These are phyloP conservation scores for Limnephilus marmoratus DNA, from an alignment of 2,888 invertebrate species.

Conservation along the genomic window DNA sequence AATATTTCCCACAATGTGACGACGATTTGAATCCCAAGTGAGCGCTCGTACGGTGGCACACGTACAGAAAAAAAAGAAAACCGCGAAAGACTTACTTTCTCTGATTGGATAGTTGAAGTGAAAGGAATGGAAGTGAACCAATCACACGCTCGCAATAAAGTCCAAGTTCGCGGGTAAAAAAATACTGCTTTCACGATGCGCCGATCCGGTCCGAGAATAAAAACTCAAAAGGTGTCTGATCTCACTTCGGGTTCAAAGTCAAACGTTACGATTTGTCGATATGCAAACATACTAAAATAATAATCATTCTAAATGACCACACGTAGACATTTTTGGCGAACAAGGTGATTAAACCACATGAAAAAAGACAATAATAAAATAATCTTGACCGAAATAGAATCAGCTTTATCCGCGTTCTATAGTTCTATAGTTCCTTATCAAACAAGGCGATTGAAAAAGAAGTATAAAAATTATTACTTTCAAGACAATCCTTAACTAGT, in stretches of 20 bases:
- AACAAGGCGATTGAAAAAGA: background rate
- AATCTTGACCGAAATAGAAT: background rate
- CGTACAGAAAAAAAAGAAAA: constrained; percentile 60
- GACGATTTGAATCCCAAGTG: constrained; percentile 56
- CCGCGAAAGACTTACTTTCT: constrained; percentile 61
- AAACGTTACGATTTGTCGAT: constrained; percentile 4
- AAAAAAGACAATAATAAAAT: background rate
- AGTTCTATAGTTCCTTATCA: background rate
- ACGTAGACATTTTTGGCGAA: background rate
- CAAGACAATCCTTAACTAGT: background rate
- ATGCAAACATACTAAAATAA: constrained; percentile 30
- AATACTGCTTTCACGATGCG: constrained; percentile 48
- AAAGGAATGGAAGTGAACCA: constrained; percentile 58
- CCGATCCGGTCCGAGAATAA: constrained; percentile 35
- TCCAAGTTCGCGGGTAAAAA: constrained; percentile 49
- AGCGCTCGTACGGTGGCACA: constrained; percentile 30
- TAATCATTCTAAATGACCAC: constrained; percentile 4
- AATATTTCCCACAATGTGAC: constrained; percentile 54
- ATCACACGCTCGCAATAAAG: constrained; percentile 54
- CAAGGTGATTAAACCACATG: background rate
- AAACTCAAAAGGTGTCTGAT: constrained; percentile 11
- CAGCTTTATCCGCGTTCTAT: background rate
- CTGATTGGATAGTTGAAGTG: constrained; percentile 64
- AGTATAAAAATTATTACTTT: background rate
- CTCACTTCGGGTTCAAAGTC: constrained; percentile 55